These are phyloP conservation scores for Euglossa dilemma DNA, from an alignment of 1,140 invertebrate genomes.

Conservation along the genomic window DNA sequence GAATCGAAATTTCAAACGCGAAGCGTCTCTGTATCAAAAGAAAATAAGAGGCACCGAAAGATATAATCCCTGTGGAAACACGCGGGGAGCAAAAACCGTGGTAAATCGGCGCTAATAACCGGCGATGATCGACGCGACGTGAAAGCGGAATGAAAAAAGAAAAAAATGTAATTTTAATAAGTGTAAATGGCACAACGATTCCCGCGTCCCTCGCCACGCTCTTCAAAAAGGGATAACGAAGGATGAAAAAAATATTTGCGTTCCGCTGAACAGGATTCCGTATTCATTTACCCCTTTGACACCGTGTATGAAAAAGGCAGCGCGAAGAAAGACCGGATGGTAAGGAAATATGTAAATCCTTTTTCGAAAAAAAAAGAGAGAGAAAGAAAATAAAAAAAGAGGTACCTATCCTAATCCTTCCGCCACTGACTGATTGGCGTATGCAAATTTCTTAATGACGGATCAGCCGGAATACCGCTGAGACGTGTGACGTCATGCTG, in stretches of 20 bases:
- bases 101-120: no score
- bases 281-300: slow-evolving; percentile 25
- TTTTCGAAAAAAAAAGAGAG: slow-evolving; percentile 45
- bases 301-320: background rate
- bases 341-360: slow-evolving; percentile 68
- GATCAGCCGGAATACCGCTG: slow-evolving; percentile 65
- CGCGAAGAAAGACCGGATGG: background rate
- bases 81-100: no score
- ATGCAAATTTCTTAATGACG: slow-evolving; percentile 78
- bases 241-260: slow-evolving; percentile 8
- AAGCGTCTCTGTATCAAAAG: no score
- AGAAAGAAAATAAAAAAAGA: background rate
- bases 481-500: slow-evolving; percentile 74
- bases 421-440: slow-evolving; percentile 73
- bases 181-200: background rate
- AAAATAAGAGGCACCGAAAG: no score
- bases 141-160: no score
- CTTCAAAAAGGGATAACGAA: background rate
- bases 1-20: no score
- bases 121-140: no score
- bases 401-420: slow-evolving; percentile 48
- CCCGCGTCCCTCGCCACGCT: background rate
- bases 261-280: background rate
- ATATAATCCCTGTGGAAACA: no score
- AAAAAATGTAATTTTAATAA: no score